Evolutionary conservation across 2,113 vertebrate species (phyloP).

Genomic region (Coptodon rendalli): DNA sequence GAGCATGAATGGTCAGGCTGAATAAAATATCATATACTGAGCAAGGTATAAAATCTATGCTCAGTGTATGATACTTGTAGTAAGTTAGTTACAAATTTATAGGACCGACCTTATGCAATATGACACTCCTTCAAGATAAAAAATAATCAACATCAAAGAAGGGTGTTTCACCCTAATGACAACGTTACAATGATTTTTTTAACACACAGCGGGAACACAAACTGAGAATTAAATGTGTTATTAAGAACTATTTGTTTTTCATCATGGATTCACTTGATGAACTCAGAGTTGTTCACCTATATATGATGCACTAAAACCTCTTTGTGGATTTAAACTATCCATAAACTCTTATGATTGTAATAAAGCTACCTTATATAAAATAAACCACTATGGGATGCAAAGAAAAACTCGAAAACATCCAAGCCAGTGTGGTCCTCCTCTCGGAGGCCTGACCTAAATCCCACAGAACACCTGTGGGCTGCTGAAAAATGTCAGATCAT

Average conservation of each 20-base stretch:
- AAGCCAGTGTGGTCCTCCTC: not conserved
- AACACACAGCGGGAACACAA: not conserved
- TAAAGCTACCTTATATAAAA: not conserved
- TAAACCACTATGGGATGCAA: not conserved
- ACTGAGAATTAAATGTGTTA: not conserved
- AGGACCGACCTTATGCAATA: not conserved
- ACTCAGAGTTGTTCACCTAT: not conserved
- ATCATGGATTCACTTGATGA: not conserved
- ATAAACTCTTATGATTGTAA: not conserved
- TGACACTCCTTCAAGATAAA: not conserved
- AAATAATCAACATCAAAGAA: not conserved
- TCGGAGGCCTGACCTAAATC: not conserved
- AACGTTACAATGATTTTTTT: not conserved
- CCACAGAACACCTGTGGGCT: not conserved
- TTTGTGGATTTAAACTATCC: not conserved
- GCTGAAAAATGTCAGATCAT: not conserved
- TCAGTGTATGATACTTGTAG: not conserved
- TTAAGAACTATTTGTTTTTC: not conserved
- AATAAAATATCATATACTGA: not conserved
- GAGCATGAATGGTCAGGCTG: slow-evolving; percentile 6
- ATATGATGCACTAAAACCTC: not conserved
- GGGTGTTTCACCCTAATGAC: not conserved
- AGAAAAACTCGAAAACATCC: not conserved
- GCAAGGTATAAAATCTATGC: not conserved
- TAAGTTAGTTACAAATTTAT: not conserved